Base-by-base conservation (phyloP, 2,888 invertebrate genomes). In the Dendrolimus houi region DNA sequence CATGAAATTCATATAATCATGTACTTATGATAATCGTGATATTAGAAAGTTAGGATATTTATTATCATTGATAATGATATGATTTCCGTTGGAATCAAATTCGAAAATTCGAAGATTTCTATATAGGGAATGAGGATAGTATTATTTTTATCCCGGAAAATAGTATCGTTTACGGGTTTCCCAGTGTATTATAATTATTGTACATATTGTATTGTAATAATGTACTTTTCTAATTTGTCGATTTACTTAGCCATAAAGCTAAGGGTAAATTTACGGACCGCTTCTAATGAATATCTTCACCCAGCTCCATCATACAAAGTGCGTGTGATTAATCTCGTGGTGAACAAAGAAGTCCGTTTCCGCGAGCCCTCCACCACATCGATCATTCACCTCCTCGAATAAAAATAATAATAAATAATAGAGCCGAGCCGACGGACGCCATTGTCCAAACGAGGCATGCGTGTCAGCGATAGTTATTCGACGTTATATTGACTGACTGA, bases 321-420 rank as follows among this genome's bases (percentile, higher is more conserved):
- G 77, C 72, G 80, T 86, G 77, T 85, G 85, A 89, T 89, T 87
- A 87, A 87, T 88, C 83, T 83, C 79, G 70, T 73, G 64, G 67
- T 74, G 81, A 85, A 90, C 88, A 89, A 90, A 87, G 85, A 83
- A 79, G 75, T 79, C 77, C 74, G 79, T 81, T 83, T 83, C 77
- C 76, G 81, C 79, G 77, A 77, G 76, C 83, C 84, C 83, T 81
- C 74, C 68, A 65, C 66, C 60, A 80, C 77, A 90, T 90, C 89
- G 87, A 89, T 89, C 87, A 87, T 81, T 77, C 79, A 79, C 79
- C 82, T 80, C 78, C 77, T 79, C 79, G 79, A 83, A 87, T 87
- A 87, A 88, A 86, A 88, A 87, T 86, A 88, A 87, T 87, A 85
- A 87, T 86, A 85, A 86, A 83, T 85, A 86, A 84, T 78, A 76